Evolutionary conservation across 2,113 vertebrate genomes (phyloP).

Genomic region (Sorex fumeus): DNA sequence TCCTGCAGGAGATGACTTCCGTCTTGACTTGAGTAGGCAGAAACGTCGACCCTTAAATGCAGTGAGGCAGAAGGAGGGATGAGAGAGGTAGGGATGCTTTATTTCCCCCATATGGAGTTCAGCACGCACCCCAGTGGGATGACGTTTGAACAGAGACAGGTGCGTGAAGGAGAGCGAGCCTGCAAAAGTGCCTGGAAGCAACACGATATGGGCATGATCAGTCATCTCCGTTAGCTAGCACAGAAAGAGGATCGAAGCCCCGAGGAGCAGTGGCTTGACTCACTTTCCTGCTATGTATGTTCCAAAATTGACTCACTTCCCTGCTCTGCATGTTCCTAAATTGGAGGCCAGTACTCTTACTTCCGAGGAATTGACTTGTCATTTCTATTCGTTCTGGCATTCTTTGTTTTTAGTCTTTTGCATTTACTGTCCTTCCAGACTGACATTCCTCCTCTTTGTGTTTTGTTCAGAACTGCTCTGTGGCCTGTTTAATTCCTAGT

Average conservation of each 20-base stretch:
- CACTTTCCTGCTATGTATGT: not conserved
- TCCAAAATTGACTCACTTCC: not conserved
- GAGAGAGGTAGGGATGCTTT: not conserved
- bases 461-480: conserved; percentile 51
- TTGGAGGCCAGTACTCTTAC: not conserved
- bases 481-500: conserved; percentile 1
- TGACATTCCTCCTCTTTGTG: not conserved
- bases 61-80: not conserved
- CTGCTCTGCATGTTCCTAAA: not conserved
- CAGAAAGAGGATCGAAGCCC: not conserved
- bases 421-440: not conserved
- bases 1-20: not conserved
- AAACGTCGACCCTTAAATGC: not conserved
- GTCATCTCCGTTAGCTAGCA: not conserved
- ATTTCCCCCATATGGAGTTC: too few species aligned
- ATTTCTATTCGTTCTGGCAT: not conserved
- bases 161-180: not conserved
- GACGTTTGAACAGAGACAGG: not conserved
- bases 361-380: not conserved
- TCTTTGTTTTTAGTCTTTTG: not conserved
- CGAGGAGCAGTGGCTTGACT: not conserved
- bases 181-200: not conserved
- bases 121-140: not conserved
- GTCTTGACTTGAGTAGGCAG: too few species aligned
- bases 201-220: not conserved